Evolutionary conservation across 2,797 vertebrate species (phyloP), one percentile per base, ranked within the genome.

Genomic region (Bradypodion ventrale): DNA sequence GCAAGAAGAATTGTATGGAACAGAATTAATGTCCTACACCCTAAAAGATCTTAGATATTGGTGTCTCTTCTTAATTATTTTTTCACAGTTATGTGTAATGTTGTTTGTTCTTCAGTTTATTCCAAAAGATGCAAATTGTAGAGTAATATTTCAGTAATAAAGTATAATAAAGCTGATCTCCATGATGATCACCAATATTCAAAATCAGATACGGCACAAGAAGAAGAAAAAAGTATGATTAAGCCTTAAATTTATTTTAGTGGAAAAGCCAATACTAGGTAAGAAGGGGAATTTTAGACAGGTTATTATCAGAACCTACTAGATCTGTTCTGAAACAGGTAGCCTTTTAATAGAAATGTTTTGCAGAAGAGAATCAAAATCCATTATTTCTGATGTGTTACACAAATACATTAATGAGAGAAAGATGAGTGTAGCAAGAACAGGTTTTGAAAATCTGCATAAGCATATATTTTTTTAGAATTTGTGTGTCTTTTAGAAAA

Each of bases 61-160:
- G 80, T 80, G 83, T 83, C 70, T 85, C 84, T 90, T 89, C 87
- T 87, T 73, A 87, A 46, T 23, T 89, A 69, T 89, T 89, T 87
- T 90, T 88, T 92, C 84, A 84, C 75, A 73, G 79, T 80, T 85
- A 89, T 89, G 88, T 92, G 89, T 92, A 85, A 82, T 90, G 80
- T 83, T 81, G 37, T 85, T 72, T 83, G 86, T 78, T 85, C 83
- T 59, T 76, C 85, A 77, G 29, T 5, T 8, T 0, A 1, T 60
- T 74, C 0, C 0, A 84, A 85, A 9, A 0, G 78, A 73, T 49
- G 23, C 8, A 49, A 63, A 21, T 42, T 59, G 2, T 35, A 81
- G 70, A 82, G 69, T 75, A 88, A 60, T 35, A 0, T 25, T 78
- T 84, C 80, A 73, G 40, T 69, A 46, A 87, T 87, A 75, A 49